These are phyloP conservation scores for Coturnix japonica DNA, from an alignment of 2,113 vertebrate species.

Conservation along the genomic window DNA sequence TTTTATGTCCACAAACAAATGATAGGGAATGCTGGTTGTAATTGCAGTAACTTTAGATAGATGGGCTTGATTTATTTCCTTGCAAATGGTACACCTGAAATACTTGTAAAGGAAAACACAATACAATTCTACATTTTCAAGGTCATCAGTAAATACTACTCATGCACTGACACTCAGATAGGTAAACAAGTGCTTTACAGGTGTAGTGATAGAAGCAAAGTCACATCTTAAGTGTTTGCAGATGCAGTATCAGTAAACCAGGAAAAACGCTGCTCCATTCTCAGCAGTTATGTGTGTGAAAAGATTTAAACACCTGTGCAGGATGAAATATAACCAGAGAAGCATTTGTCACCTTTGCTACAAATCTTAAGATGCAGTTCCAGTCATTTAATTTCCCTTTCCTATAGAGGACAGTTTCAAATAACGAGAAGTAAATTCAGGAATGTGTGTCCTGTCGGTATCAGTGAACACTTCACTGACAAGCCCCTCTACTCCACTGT, in stretches of 20 bases:
- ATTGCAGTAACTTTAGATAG: not conserved
- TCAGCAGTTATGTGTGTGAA: not conserved
- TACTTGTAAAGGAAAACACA: not conserved
- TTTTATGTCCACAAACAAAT: not conserved
- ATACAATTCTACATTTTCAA: not conserved
- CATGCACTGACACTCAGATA: not conserved
- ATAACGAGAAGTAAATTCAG: not conserved
- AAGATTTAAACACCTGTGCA: not conserved
- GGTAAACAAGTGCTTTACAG: not conserved
- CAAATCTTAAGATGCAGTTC: not conserved
- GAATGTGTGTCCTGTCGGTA: not conserved
- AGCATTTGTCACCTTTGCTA: not conserved
- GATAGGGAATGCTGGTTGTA: not conserved
- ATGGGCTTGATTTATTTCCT: not conserved
- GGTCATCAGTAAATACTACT: not conserved
- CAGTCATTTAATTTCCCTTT: not conserved
- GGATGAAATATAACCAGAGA: not conserved
- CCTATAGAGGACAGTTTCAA: not conserved
- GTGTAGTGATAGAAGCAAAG: not conserved
- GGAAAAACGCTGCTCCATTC: not conserved
- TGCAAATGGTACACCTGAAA: not conserved
- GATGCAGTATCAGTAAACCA: not conserved
- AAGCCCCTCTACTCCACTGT: not conserved
- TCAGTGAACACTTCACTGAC: fast-evolving
- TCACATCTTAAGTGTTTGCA: not conserved